Percentiles rank a stretch among this genome's conserved stretches.
These are phyloP conservation scores for Setipinna tenuifilis DNA, from an alignment of 2,797 vertebrate species.

Conservation along the genomic window DNA sequence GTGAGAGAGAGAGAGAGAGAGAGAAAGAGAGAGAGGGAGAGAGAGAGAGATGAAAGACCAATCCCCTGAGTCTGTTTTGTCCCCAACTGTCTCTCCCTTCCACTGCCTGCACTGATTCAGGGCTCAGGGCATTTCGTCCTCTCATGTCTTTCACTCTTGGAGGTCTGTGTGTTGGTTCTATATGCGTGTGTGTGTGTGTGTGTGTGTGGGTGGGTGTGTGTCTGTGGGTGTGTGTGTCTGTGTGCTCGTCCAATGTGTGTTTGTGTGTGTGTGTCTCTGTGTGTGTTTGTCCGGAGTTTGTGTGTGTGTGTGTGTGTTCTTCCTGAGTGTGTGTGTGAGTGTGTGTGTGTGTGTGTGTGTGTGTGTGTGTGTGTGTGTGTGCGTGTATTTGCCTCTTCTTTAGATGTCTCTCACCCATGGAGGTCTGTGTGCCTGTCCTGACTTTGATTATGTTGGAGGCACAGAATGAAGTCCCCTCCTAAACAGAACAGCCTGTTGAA, in stretches of 20 bases:
- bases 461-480: conserved; percentile 49
- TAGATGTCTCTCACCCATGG: too few species aligned
- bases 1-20: not conserved
- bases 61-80: not conserved
- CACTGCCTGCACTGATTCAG: not conserved
- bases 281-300: not conserved
- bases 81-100: not conserved
- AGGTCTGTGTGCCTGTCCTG: conserved; percentile 23
- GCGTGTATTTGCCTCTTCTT: too few species aligned
- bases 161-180: conserved; percentile 18
- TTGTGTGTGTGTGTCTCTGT: not conserved
- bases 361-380: too few species aligned
- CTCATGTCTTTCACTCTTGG: not conserved
- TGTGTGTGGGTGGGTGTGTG: not conserved
- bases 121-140: not conserved
- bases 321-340: not conserved
- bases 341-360: too few species aligned
- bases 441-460: conserved; percentile 42
- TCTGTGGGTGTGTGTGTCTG: not conserved
- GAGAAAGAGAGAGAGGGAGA: not conserved
- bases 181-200: too few species aligned
- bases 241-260: not conserved
- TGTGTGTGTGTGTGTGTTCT: not conserved
- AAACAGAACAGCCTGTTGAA: conserved; percentile 41
- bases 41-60: not conserved